Evolutionary conservation across 2,797 vertebrate genomes (phyloP).

Genomic region (Aldrovandia affinis): DNA sequence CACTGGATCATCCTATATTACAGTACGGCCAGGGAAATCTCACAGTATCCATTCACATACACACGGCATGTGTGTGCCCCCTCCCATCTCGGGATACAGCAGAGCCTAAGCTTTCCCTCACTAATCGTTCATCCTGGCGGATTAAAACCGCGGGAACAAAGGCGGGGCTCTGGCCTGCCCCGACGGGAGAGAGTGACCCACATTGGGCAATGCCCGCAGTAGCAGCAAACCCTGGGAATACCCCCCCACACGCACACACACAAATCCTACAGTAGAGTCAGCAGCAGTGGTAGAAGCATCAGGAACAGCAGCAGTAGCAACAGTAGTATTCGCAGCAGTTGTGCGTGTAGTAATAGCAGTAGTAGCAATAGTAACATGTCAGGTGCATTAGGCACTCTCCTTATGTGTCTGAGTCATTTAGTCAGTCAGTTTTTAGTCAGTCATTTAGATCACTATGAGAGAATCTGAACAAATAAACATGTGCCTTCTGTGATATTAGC

Average conservation of each 20-base stretch:
- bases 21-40: background rate
- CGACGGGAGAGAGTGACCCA: conserved; percentile 68
- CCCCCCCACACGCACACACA: conserved; percentile 7
- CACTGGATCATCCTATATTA: background rate
- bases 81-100: background rate
- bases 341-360: background rate
- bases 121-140: conserved; percentile 47
- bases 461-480: background rate
- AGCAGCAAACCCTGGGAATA: conserved; percentile 32
- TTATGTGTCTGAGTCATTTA: no score
- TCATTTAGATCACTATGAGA: background rate
- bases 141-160: conserved; percentile 64
- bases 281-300: background rate
- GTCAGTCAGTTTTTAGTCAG: no score
- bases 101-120: conserved; percentile 34
- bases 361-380: background rate
- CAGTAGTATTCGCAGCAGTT: background rate
- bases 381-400: no score
- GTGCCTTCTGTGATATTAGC: background rate
- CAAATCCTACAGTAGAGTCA: background rate
- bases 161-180: conserved; percentile 43
- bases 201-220: conserved; percentile 75
- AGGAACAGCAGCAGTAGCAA: background rate
- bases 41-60: background rate
- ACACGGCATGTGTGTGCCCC: background rate